Evolutionary conservation across 2,113 vertebrate genomes (phyloP).

Genomic region (Saiga tatarica): DNA sequence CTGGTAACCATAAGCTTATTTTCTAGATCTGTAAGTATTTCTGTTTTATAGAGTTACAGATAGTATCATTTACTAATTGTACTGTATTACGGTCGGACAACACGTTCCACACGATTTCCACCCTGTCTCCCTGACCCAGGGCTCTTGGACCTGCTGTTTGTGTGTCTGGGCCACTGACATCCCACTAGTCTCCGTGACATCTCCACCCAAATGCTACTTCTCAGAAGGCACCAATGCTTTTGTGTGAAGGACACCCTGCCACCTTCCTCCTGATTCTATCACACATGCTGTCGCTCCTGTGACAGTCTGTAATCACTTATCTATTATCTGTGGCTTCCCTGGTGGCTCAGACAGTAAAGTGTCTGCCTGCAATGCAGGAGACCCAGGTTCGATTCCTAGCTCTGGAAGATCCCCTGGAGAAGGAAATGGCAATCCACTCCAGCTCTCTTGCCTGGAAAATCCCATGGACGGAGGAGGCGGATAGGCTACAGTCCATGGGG

Average conservation of each 20-base stretch:
- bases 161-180: fast-evolving
- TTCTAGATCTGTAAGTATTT: background rate
- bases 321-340: no score
- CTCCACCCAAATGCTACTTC: background rate
- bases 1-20: background rate
- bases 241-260: background rate
- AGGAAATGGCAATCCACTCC: no score
- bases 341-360: no score
- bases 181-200: background rate
- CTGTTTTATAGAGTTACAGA: background rate
- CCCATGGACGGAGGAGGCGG: no score
- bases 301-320: background rate
- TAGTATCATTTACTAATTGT: background rate
- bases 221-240: background rate
- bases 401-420: no score
- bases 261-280: background rate
- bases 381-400: no score
- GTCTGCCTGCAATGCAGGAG: no score
- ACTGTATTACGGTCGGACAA: background rate
- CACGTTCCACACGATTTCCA: background rate
- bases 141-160: background rate
- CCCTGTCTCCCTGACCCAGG: background rate
- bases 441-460: no score
- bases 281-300: background rate
- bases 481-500: no score